Conservation (phyloP, 2,888 invertebrate genomes). For the Archips crataeganus region DNA sequence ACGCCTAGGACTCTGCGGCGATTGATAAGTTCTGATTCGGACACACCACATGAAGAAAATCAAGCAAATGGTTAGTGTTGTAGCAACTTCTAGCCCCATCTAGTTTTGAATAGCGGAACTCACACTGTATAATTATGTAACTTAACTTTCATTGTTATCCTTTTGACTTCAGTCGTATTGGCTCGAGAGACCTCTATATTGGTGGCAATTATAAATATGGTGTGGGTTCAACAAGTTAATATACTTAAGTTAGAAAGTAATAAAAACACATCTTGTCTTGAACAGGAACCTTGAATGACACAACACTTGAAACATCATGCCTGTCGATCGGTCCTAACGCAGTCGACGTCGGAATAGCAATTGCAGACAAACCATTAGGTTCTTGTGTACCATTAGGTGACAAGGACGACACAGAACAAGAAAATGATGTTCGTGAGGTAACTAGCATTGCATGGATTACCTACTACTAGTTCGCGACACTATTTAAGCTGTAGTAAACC, state of each 20-base stretch:
- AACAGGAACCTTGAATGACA: conserved; percentile 56
- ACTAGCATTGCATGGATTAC: conserved; percentile 3
- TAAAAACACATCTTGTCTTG: conserved; percentile 18
- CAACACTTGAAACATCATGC: conserved; percentile 60
- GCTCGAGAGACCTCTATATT: no score
- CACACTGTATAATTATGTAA: no score
- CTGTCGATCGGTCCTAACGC: conserved; percentile 72
- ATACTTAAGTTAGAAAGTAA: neutral
- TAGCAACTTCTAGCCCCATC: neutral
- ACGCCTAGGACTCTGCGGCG: conserved; percentile 72
- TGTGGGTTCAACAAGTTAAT: neutral
- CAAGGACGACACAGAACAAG: conserved; percentile 56
- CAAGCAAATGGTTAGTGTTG: conserved; percentile 58
- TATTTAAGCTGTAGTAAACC: no score
- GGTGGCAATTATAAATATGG: neutral
- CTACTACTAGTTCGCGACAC: no score
- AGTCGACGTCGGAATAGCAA: conserved; percentile 58
- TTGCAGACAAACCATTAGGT: conserved; percentile 53
- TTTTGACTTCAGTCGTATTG: no score
- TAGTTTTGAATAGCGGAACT: neutral
- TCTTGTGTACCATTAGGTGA: no score
- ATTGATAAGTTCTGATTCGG: conserved; percentile 71
- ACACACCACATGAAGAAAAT: conserved; percentile 59
- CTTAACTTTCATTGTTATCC: no score
- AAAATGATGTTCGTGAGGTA: conserved; percentile 65